Base-by-base conservation (phyloP, 2,888 invertebrate species). In the Micoletzkya japonica region DNA sequence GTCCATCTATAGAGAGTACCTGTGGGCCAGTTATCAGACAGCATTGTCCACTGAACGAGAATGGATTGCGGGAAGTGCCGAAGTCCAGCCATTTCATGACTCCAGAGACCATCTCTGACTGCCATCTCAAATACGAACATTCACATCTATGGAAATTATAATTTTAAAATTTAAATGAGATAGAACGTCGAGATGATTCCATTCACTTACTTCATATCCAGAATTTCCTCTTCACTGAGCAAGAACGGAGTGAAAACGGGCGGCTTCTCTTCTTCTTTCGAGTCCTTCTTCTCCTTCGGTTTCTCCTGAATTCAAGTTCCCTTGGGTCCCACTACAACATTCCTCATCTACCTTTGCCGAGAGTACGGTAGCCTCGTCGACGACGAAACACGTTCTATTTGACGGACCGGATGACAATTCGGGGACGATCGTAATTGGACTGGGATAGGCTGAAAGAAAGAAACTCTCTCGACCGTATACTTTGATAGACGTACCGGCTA, bases 241-340 rank as follows among this genome's bases (percentile, higher is more conserved):
- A n/a, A n/a, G n/a, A n/a, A n/a, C n/a, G n/a, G n/a, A n/a, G n/a
- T n/a, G n/a, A n/a, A n/a, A n/a, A n/a, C n/a, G n/a, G n/a, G n/a
- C n/a, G n/a, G n/a, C 24, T 63, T 63, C 34, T 63, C 63, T 50
- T 63, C 63, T n/a, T 63, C 63, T 20, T 63, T 63, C 2, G 32
- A 36, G 50, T 6, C 14, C 17, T 20, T 50, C 52, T 52, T 52
- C 4, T 14, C 14, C 6, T 52, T n/a, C 52, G 6, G 52, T 52
- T 6, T 6, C 6, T n/a, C 52, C 6, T 52, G n/a, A 52, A 39
- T 39, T 6, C 7, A n/a, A n/a, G n/a, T n/a, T n/a, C n/a, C n/a
- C n/a, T n/a, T n/a, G n/a, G n/a, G n/a, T n/a, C n/a, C n/a, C n/a
- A n/a, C n/a, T n/a, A n/a, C n/a, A n/a, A n/a, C n/a, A n/a, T n/a